These are phyloP conservation scores for Acrobasis consociella DNA, from an alignment of 2,888 invertebrate genomes.

Conservation along the genomic window DNA sequence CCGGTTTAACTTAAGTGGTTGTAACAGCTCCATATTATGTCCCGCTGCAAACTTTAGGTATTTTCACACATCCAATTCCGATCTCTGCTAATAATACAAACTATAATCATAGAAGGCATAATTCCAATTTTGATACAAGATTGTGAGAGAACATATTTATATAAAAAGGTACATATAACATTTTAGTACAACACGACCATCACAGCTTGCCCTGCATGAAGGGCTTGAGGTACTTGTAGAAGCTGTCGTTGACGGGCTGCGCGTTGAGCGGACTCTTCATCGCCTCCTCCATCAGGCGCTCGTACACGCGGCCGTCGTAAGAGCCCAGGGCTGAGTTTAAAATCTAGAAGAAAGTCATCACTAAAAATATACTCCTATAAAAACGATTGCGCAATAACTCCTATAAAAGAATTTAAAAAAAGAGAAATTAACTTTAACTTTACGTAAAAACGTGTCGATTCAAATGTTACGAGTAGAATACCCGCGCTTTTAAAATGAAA, in stretches of 20 bases:
- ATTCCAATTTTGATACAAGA: too few relatives aligned
- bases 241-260: constrained; percentile 89
- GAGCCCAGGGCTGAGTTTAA: constrained; percentile 89
- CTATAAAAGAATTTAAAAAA: too few relatives aligned
- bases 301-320: constrained; percentile 92
- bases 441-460: neutral
- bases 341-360: constrained; percentile 46
- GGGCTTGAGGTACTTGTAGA: constrained; percentile 89
- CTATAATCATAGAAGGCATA: too few relatives aligned
- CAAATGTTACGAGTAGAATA: neutral
- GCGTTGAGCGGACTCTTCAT: constrained; percentile 91
- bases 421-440: too few relatives aligned
- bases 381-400: too few relatives aligned
- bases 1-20: too few relatives aligned
- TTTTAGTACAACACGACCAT: constrained; percentile 33
- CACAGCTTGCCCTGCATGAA: constrained; percentile 89
- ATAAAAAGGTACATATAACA: neutral
- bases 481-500: neutral
- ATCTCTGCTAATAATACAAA: too few relatives aligned
- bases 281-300: constrained; percentile 89
- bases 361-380: neutral
- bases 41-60: too few relatives aligned
- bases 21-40: too few relatives aligned
- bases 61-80: too few relatives aligned
- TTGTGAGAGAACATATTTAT: too few relatives aligned